A percentile compares a stretch with the other conserved stretches of the same genome.
phyloP scores from a whole-genome alignment of 1,140 invertebrate genomes.

The Oreohelix idahoensis region DNA sequence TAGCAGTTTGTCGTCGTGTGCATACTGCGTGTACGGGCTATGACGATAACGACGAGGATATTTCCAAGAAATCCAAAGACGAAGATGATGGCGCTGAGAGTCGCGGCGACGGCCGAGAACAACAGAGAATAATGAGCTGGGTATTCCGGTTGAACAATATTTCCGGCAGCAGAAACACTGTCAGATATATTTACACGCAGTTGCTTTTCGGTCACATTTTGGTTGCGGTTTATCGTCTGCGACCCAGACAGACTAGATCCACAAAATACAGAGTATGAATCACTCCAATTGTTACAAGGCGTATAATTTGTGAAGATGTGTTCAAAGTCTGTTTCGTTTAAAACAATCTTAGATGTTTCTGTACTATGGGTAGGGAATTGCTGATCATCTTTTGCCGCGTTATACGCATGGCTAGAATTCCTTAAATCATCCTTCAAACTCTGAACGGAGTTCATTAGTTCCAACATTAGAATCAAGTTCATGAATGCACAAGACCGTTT shows the following conservation, averaged over 20 bases:
- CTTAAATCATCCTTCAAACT: neutral
- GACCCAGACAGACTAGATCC: neutral
- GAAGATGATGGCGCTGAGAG: constrained; percentile 55
- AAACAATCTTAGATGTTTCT: neutral
- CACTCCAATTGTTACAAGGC: neutral
- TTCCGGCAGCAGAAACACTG: neutral
- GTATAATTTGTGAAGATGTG: neutral
- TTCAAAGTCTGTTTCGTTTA: neutral
- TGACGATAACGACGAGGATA: constrained; percentile 74
- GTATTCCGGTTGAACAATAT: neutral
- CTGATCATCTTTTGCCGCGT: neutral
- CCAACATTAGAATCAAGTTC: neutral
- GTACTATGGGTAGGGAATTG: neutral
- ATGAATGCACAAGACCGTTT: neutral
- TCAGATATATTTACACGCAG: neutral
- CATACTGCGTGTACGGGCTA: constrained; percentile 73
- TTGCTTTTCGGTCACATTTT: neutral
- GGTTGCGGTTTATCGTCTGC: neutral
- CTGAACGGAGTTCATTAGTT: neutral
- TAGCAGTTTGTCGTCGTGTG: constrained; percentile 87
- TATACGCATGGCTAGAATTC: neutral
- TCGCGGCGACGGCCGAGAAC: constrained; percentile 46
- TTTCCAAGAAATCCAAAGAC: constrained; percentile 68
- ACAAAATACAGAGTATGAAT: neutral
- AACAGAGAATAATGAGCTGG: constrained; percentile 43